phyloP scores from a whole-genome alignment of 2,888 invertebrate species.

The Gerosis bhagava region DNA sequence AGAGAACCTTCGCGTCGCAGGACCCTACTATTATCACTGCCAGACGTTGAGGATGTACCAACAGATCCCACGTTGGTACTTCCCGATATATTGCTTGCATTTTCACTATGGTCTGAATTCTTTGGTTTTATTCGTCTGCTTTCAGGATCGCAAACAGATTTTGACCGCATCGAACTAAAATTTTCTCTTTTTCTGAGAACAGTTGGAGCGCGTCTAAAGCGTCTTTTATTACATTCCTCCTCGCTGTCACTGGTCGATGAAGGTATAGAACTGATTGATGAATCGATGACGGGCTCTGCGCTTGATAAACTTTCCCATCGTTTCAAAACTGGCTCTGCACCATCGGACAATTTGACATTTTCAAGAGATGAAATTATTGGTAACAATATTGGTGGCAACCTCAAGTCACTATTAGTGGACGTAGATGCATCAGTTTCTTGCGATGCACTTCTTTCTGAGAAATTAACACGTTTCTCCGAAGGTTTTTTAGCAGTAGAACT shows the following conservation, averaged over 20 bases:
- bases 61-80: slow-evolving; percentile 69
- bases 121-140: slow-evolving; percentile 57
- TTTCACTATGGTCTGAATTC: slow-evolving; percentile 67
- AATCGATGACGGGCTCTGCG: slow-evolving; percentile 87
- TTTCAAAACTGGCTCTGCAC: slow-evolving; percentile 66
- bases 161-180: slow-evolving; percentile 67
- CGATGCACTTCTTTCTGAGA: slow-evolving; percentile 80
- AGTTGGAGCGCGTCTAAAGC: slow-evolving; percentile 63
- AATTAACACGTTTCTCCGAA: slow-evolving; percentile 75
- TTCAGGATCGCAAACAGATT: slow-evolving; percentile 77
- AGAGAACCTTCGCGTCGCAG: slow-evolving; percentile 66
- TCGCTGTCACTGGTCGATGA: slow-evolving; percentile 75
- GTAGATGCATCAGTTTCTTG: slow-evolving; percentile 85
- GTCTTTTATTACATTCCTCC: slow-evolving; percentile 63
- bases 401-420: slow-evolving; percentile 82
- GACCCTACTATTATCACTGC: slow-evolving; percentile 66
- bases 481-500: slow-evolving; percentile 71
- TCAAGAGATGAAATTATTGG: slow-evolving; percentile 86
- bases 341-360: slow-evolving; percentile 67
- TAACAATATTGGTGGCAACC: slow-evolving; percentile 87
- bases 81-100: slow-evolving; percentile 67
- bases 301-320: slow-evolving; percentile 86
- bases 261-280: slow-evolving; percentile 83
- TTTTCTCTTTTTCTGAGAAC: slow-evolving; percentile 65
- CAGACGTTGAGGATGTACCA: slow-evolving; percentile 72